These are phyloP conservation scores for Sarcophaga carnaria DNA, from an alignment of 2,888 invertebrate species.

Conservation along the genomic window DNA sequence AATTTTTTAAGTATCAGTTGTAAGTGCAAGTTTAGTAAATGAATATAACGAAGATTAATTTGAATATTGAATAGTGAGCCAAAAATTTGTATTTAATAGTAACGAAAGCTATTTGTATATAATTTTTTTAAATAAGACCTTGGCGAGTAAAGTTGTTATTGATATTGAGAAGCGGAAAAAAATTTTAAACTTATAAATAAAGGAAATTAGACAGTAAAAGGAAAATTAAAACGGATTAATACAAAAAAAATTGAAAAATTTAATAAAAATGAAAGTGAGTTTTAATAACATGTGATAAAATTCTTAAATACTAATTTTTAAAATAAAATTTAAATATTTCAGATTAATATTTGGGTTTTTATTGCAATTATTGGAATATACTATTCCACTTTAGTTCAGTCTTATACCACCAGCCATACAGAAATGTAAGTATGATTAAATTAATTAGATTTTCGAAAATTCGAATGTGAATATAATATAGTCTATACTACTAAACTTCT, in stretches of 20 bases:
- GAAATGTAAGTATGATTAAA: slow-evolving; percentile 55
- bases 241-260: not conserved
- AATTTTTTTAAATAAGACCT: slow-evolving; percentile 50
- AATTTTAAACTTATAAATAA: slow-evolving; percentile 14
- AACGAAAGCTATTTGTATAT: slow-evolving; percentile 53
- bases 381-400: not conserved
- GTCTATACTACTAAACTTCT: no score
- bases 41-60: slow-evolving; percentile 8
- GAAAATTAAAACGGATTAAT: slow-evolving; percentile 1
- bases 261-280: slow-evolving; percentile 54
- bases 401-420: slow-evolving; percentile 40
- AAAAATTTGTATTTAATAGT: slow-evolving; percentile 62
- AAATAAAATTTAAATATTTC: not conserved
- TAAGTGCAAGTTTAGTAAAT: not conserved
- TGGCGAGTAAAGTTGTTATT: slow-evolving; percentile 47
- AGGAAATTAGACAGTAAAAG: slow-evolving; percentile 23
- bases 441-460: not conserved
- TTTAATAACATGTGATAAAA: not conserved
- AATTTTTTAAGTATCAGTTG: slow-evolving; percentile 17
- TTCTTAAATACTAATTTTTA: not conserved
- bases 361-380: slow-evolving; percentile 6
- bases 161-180: slow-evolving; percentile 43
- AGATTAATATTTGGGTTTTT: slow-evolving; percentile 12
- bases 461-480: not conserved
- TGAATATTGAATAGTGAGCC: slow-evolving; percentile 21